A percentile compares a stretch with the other conserved stretches of the same genome.
Conservation (phyloP, 2,113 vertebrate species). For the Antechinus flavipes region DNA sequence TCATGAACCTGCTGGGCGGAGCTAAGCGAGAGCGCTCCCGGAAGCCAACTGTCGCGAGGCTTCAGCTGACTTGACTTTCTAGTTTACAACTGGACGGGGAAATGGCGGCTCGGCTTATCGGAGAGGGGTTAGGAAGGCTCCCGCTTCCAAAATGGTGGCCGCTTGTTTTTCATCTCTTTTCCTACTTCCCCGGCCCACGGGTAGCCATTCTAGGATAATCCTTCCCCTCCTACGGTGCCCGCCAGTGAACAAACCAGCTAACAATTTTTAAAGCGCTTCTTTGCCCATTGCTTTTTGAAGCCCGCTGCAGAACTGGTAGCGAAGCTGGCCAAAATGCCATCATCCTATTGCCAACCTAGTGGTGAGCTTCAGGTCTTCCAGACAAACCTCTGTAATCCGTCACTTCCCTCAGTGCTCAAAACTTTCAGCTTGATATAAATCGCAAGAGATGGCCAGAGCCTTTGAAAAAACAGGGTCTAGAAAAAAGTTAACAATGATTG, state of each 20-base stretch:
- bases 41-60: neutral
- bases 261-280: neutral
- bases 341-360: too few species aligned
- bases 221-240: neutral
- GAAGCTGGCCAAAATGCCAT: neutral
- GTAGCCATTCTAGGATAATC: fast-evolving
- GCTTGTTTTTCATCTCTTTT: neutral
- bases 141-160: neutral
- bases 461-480: too few species aligned
- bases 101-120: neutral
- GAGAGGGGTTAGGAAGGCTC: neutral
- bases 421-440: too few species aligned
- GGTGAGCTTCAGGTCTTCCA: neutral
- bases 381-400: neutral
- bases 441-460: too few species aligned
- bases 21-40: neutral
- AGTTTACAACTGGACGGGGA: neutral
- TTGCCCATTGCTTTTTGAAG: neutral
- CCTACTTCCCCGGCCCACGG: neutral
- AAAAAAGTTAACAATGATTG: neutral
- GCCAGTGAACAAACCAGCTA: neutral
- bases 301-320: neutral
- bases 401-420: too few species aligned
- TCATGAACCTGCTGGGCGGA: neutral
- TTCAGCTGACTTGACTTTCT: neutral